Evolutionary conservation across 2,113 vertebrate genomes (phyloP).

Genomic region (Lasiurus cinereus): DNA sequence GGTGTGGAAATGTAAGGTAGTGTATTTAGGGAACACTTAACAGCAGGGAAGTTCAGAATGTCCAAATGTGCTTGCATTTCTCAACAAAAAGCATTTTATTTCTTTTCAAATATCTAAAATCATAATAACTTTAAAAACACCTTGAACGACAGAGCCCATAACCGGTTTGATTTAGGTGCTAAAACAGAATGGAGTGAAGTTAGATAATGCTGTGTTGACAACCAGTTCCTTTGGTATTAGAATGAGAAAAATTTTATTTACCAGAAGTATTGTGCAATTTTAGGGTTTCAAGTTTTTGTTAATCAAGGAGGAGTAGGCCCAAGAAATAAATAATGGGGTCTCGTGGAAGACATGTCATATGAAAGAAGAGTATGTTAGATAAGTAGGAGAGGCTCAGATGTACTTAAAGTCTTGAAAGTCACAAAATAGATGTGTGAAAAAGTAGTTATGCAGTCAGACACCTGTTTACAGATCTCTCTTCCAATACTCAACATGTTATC

Average conservation of each 20-base stretch:
- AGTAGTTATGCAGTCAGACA: not conserved
- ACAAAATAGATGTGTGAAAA: not conserved
- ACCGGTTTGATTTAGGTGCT: not conserved
- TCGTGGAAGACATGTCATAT: conserved; percentile 9
- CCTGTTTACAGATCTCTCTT: not conserved
- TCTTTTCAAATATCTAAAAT: conserved; percentile 61
- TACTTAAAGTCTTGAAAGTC: not conserved
- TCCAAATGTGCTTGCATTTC: not conserved
- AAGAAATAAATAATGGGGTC: conserved; percentile 47
- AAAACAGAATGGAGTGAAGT: conserved; percentile 2
- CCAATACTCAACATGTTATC: not conserved
- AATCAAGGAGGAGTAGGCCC: conserved; percentile 5
- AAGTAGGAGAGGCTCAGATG: not conserved
- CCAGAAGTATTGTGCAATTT: conserved; percentile 11
- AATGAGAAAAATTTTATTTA: conserved; percentile 66
- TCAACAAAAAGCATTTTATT: not conserved
- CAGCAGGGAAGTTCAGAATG: conserved; percentile 20
- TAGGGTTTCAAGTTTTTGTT: conserved; percentile 38
- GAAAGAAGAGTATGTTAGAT: not conserved
- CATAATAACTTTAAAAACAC: conserved; percentile 50
- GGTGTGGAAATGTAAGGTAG: not conserved
- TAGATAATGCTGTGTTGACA: not conserved
- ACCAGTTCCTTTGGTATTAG: not conserved
- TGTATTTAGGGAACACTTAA: conserved; percentile 52
- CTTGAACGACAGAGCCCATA: not conserved